A percentile compares a stretch with the other conserved stretches of the same genome.
phyloP scores from a whole-genome alignment of 2,888 invertebrate genomes.

The Synanthedon myopaeformis region DNA sequence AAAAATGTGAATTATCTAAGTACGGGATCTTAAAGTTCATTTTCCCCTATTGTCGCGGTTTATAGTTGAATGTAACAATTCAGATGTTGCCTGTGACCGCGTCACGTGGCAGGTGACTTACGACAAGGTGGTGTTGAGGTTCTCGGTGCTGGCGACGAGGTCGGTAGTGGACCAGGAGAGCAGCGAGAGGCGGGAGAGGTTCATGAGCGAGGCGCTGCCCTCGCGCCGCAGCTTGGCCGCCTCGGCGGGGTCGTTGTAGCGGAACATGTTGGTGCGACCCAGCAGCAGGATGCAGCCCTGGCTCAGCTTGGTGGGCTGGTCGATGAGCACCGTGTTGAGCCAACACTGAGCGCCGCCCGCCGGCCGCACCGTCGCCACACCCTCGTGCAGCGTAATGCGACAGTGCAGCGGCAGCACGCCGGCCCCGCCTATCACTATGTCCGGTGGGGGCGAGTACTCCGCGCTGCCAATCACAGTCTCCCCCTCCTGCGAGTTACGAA shows the following conservation, averaged over 20 bases:
- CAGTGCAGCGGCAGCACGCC: slow-evolving; percentile 86
- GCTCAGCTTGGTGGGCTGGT: slow-evolving; percentile 81
- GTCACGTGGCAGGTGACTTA: slow-evolving; percentile 17
- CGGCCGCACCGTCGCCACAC: slow-evolving; percentile 81
- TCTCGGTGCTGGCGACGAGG: slow-evolving; percentile 79
- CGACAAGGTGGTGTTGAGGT: slow-evolving; percentile 64
- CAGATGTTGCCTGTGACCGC: no score
- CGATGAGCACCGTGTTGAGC: slow-evolving; percentile 84
- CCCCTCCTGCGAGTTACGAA: slow-evolving; percentile 74
- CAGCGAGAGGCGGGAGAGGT: slow-evolving; percentile 84
- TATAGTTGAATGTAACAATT: no score
- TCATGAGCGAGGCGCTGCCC: slow-evolving; percentile 77
- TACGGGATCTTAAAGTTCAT: no score
- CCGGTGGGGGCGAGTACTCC: slow-evolving; percentile 75
- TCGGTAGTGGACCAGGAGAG: slow-evolving; percentile 86
- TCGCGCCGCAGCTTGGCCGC: slow-evolving; percentile 86
- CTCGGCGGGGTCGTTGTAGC: slow-evolving; percentile 91
- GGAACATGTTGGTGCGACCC: slow-evolving; percentile 84
- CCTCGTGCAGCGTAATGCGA: slow-evolving; percentile 76
- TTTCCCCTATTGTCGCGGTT: no score
- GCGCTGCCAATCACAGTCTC: slow-evolving; percentile 87
- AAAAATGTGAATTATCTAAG: neutral
- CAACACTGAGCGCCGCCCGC: slow-evolving; percentile 81
- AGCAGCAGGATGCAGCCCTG: slow-evolving; percentile 84
- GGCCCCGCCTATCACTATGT: slow-evolving; percentile 82